Evolutionary conservation across 2,797 vertebrate species (phyloP), one percentile per base, ranked within the genome.

Genomic region (Neostethus bicornis): DNA sequence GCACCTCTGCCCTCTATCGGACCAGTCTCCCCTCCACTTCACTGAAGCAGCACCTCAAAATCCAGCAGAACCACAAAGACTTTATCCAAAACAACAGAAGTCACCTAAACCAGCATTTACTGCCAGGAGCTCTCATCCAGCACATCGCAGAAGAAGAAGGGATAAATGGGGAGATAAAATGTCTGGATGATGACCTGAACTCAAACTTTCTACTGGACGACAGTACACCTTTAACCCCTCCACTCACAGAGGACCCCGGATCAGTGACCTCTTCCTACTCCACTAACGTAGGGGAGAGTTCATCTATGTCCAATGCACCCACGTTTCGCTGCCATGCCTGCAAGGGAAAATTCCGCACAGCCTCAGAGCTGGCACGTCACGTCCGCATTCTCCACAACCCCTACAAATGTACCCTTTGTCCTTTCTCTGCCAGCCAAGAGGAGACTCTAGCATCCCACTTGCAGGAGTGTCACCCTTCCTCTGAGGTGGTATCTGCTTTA

Each of bases 261-360:
- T 79, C 85, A 28, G 75, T 84, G 41, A 86, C 86, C 57, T 86
- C 88, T 48, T 86, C 87, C 9, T 90, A 83, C 69, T 87, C 85
- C 31, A 84, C 83, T 23, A 25, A 61, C 20, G 52, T 65, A 7
- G 84, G 84, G 38, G 85, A 87, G 43, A 61, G 67, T 1, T 67
- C 45, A 2, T 79, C 84, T 1, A 49, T 68, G 26, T 62, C 89
- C 4, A 63, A 55, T 1, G 86, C 89, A 1, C 35, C 86, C 10
- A 83, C 92, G 7, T 96, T 95, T 80, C 95, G 91, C 49, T 97
- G 95, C 73, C 93, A 94, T 24, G 94, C 94, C 60, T 97, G 95
- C 88, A 97, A 97, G 83, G 95, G 95, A 51, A 96, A 96, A 87
- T 96, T 97, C 83, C 93, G 94, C 47, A 97, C 94, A 0, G 93